Conservation (phyloP, 2,113 vertebrate genomes). For the Phaethon lepturus region DNA sequence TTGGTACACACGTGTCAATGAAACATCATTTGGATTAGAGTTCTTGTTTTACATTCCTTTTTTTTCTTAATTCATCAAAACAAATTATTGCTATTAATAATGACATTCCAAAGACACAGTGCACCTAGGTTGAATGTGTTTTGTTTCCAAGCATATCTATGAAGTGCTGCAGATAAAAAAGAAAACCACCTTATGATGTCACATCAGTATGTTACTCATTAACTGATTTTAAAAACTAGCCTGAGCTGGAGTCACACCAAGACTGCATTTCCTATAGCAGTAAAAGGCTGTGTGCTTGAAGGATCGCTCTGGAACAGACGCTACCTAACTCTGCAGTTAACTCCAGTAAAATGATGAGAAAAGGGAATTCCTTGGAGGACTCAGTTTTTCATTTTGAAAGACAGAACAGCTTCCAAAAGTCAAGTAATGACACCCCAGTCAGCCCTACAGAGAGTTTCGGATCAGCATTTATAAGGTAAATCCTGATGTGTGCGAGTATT, state of each 20-base stretch:
- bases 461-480: constrained; percentile 76
- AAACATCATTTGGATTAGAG: background rate
- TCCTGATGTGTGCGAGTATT: background rate
- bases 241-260: constrained; percentile 32
- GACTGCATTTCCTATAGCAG: constrained; percentile 31
- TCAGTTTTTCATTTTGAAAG: constrained; percentile 27
- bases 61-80: background rate
- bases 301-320: background rate
- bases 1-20: background rate
- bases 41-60: background rate
- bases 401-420: background rate
- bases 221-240: constrained; percentile 54
- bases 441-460: constrained; percentile 50
- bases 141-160: background rate
- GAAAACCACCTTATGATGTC: constrained; percentile 38
- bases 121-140: background rate
- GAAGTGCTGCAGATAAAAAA: background rate
- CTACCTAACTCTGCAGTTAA: background rate
- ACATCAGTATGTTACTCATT: constrained; percentile 75
- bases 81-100: background rate
- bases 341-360: constrained; percentile 44
- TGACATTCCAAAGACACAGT: background rate
- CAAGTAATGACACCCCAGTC: background rate
- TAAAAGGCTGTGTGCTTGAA: background rate
- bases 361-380: constrained; percentile 46